Evolutionary conservation across 2,113 vertebrate genomes (phyloP).

Genomic region (Verasper variegatus): DNA sequence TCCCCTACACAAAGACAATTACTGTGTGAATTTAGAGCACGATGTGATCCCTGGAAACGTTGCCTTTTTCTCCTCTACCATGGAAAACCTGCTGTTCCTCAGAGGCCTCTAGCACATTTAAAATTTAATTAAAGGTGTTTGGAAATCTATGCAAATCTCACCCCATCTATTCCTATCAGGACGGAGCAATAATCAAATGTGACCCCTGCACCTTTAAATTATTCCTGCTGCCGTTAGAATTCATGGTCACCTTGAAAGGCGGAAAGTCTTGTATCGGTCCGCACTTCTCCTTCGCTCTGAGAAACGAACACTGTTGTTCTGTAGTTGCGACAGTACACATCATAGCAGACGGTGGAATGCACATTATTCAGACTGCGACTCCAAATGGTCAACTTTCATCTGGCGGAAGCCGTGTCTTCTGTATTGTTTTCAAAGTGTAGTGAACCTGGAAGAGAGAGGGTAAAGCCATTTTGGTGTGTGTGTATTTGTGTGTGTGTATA

Average conservation of each 20-base stretch:
- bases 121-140: constrained; percentile 80
- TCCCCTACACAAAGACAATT: constrained; percentile 83
- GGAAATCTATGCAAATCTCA: constrained; percentile 79
- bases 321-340: constrained; percentile 21
- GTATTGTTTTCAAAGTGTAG: constrained; percentile 80
- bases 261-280: not conserved
- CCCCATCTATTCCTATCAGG: constrained; percentile 74
- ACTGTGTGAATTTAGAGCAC: constrained; percentile 87
- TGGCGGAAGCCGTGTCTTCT: constrained; percentile 52
- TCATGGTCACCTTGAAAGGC: constrained; percentile 81
- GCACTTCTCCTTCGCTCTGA: constrained; percentile 27
- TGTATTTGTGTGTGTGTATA: constrained; percentile 40
- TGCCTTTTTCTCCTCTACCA: constrained; percentile 8
- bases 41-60: constrained; percentile 59
- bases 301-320: constrained; percentile 71
- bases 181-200: constrained; percentile 70
- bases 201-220: not conserved
- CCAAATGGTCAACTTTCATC: constrained; percentile 82
- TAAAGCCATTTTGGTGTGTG: constrained; percentile 78
- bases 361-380: constrained; percentile 67
- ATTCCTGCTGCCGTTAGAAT: constrained; percentile 66
- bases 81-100: constrained; percentile 58
- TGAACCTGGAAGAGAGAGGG: constrained; percentile 81
- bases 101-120: constrained; percentile 67
- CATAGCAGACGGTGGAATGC: constrained; percentile 55